Conservation (phyloP, 1,140 invertebrate species). For the Heliothis subflexa region DNA sequence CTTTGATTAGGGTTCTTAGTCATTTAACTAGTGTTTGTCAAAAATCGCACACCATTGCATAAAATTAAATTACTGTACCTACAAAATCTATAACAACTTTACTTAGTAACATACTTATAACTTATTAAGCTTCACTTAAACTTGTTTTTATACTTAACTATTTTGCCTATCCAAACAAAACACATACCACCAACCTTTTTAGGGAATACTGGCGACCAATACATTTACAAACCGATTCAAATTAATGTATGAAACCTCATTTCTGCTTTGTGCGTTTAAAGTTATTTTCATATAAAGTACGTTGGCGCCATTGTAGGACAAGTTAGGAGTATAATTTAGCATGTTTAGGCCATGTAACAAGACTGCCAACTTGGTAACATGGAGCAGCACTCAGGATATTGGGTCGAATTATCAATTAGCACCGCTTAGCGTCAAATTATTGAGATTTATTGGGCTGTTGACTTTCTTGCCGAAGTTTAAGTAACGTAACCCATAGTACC, state of each 20-base stretch:
- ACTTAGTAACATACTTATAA: too few relatives aligned
- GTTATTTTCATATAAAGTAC: conserved; percentile 20
- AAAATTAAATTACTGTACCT: too few relatives aligned
- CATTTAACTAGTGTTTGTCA: too few relatives aligned
- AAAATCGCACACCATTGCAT: too few relatives aligned
- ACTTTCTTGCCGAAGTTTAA: not conserved
- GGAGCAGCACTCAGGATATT: conserved; percentile 9
- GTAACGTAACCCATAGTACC: too few relatives aligned
- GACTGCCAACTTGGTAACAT: conserved; percentile 4
- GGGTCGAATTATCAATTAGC: conserved; percentile 20
- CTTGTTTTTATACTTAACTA: not conserved
- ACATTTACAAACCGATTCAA: not conserved
- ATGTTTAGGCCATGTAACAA: conserved; percentile 18
- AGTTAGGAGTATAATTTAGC: conserved; percentile 14
- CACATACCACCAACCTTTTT: conserved; percentile 1
- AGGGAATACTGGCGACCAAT: not conserved
- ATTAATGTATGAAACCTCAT: conserved; percentile 9
- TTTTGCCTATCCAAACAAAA: not conserved
- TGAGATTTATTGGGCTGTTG: conserved; percentile 14
- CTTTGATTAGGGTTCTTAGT: too few relatives aligned
- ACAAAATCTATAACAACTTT: too few relatives aligned
- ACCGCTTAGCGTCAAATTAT: conserved; percentile 31
- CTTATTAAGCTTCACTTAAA: too few relatives aligned
- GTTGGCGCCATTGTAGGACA: conserved; percentile 10
- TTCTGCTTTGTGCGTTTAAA: not conserved